Evolutionary conservation across 2,113 vertebrate genomes (phyloP).

Genomic region (Smithornis capensis): DNA sequence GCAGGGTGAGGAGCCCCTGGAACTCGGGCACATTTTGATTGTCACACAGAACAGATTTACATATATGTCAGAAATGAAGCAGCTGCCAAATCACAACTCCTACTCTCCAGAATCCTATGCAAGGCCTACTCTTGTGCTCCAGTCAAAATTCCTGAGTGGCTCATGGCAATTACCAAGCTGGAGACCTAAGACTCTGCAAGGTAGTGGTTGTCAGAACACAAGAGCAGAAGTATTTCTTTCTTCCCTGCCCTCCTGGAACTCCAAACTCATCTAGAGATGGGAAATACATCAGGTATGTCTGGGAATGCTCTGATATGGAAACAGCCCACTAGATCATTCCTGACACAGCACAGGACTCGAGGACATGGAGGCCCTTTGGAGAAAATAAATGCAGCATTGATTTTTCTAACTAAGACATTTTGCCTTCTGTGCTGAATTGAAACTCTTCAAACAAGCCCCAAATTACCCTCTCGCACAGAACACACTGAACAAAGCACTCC

Average conservation of each 20-base stretch:
- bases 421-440: neutral
- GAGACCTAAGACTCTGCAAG: neutral
- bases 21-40: neutral
- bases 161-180: neutral
- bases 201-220: neutral
- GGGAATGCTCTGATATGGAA: neutral
- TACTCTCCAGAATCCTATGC: conserved; percentile 1
- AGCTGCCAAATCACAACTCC: conserved; percentile 44
- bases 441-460: neutral
- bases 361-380: neutral
- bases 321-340: neutral
- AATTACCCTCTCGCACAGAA: neutral
- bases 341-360: neutral
- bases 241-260: neutral
- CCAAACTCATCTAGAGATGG: neutral
- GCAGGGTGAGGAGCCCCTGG: neutral
- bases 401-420: neutral
- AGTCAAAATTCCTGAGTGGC: neutral
- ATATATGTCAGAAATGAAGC: neutral
- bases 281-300: rapidly evolving
- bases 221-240: neutral
- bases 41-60: conserved; percentile 11
- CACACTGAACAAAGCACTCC: neutral
- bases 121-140: conserved; percentile 2
- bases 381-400: neutral